Base-by-base conservation (phyloP, 2,113 vertebrate species). In the Xenopus borealis region DNA sequence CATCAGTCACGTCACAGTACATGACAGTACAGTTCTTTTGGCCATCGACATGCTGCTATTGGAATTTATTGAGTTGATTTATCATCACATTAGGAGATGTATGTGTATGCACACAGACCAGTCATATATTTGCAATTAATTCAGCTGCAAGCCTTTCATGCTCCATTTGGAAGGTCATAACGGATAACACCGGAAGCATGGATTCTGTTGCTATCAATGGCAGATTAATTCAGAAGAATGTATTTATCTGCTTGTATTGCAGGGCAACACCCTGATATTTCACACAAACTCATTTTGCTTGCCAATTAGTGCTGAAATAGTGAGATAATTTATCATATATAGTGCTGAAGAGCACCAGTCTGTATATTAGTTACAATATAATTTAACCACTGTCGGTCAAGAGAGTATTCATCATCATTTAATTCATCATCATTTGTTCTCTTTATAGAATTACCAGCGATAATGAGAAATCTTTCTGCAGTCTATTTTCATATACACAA, bases 1-100 rank as follows among this genome's bases (percentile, higher is more conserved):
- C 69, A 66, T 76, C 73, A 76, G 17, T 76, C 73, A 76, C 44
- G 66, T 76, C 73, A 63, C 16, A 76, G 52, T 55, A 76, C 59
- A 69, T 69, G 73, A 76, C 66, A 45, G 14, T 69, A 76, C 66
- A 45, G 14, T 69, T 69, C 66, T 76, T 76, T 53, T 62, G 46
- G 73, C 65, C 45, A 55, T 76, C 30, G 66, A 69, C 50, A 44
- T n/a, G 59, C 66, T 63, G 66, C 69, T 75, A 65, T 69, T 55
- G 45, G 59, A 57, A 76, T 76, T 62, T 69, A 76, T 76, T 69
- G 73, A 69, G 73, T 68, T 58, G 12, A 69, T 76, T 69, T 62
- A 53, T 69, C 59, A 62, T 69, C 66, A 62, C 66, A 63, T 64
- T 55, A 30, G 20, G 58, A 62, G 66, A 76, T 69, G 69, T 76